phyloP scores from a whole-genome alignment of 2,888 invertebrate species.

The Latheticus oryzae region DNA sequence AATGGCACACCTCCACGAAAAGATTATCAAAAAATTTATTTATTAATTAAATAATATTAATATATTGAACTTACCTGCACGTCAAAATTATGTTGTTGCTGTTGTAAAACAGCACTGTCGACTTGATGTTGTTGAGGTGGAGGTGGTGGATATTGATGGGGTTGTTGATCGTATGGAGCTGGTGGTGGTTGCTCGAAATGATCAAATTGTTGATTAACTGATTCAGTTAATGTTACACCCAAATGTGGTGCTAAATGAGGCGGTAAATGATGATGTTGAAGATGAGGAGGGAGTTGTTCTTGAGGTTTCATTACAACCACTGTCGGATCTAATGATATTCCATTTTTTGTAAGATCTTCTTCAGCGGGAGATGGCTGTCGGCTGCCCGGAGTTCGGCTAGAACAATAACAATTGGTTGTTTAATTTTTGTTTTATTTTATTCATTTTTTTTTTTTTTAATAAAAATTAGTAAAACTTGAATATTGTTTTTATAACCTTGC shows the following conservation, averaged over 20 bases:
- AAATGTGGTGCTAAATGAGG: constrained; percentile 67
- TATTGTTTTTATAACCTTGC: too few species aligned
- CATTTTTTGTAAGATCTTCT: constrained; percentile 77
- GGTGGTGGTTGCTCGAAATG: constrained; percentile 64
- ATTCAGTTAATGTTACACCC: constrained; percentile 64
- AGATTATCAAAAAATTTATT: constrained; percentile 1
- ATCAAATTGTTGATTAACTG: constrained; percentile 64
- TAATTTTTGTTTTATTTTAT: too few species aligned
- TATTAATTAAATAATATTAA: too few species aligned
- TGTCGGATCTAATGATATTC: constrained; percentile 61
- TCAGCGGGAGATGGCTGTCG: constrained; percentile 93
- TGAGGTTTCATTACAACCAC: constrained; percentile 69
- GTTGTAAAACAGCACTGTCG: constrained; percentile 64
- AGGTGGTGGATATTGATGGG: constrained; percentile 59
- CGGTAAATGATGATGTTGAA: constrained; percentile 59
- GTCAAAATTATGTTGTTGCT: constrained; percentile 80
- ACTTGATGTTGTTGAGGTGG: constrained; percentile 64
- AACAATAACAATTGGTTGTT: constrained; percentile 15
- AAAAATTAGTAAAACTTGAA: too few species aligned
- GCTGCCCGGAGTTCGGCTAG: constrained; percentile 88
- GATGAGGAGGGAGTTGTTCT: constrained; percentile 68
- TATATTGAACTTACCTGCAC: constrained; percentile 74
- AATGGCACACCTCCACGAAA: too few species aligned
- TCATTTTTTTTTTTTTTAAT: too few species aligned
- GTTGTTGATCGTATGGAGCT: constrained; percentile 64